These are phyloP conservation scores for Sylvicapra grimmia DNA, from an alignment of 2,113 vertebrate genomes.

Conservation along the genomic window DNA sequence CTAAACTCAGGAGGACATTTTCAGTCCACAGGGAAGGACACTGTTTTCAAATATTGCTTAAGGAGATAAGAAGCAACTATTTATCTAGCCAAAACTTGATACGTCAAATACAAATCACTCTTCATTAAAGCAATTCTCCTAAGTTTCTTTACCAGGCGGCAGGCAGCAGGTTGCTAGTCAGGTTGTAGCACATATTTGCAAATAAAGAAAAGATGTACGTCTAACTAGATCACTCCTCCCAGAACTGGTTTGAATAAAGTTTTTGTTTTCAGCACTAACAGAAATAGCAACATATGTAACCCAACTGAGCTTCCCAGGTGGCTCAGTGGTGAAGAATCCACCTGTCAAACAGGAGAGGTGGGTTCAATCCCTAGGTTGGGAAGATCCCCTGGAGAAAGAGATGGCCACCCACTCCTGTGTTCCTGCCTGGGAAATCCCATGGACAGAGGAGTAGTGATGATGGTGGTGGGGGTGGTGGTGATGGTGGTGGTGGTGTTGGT, in stretches of 20 bases:
- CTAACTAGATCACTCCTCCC: neutral
- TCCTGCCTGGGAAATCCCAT: neutral
- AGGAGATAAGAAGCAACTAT: neutral
- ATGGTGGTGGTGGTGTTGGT: rapidly evolving
- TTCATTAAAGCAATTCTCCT: neutral
- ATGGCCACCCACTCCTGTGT: neutral
- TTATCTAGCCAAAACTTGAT: neutral
- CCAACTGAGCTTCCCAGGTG: neutral
- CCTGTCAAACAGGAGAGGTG: neutral
- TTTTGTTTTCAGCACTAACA: neutral
- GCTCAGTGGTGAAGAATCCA: neutral
- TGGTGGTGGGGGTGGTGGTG: neutral
- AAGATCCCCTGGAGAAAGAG: neutral
- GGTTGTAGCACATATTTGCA: neutral
- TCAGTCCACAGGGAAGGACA: neutral
- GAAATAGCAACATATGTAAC: neutral
- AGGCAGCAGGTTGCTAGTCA: neutral
- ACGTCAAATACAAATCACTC: neutral
- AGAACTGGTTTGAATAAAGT: neutral
- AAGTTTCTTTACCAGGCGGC: neutral
- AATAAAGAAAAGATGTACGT: neutral
- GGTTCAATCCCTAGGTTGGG: neutral
- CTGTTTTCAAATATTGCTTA: constrained; percentile 34
- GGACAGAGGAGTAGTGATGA: neutral
- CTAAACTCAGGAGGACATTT: neutral